Base-by-base conservation (phyloP, 2,113 vertebrate genomes). In the Tragulus kanchil region DNA sequence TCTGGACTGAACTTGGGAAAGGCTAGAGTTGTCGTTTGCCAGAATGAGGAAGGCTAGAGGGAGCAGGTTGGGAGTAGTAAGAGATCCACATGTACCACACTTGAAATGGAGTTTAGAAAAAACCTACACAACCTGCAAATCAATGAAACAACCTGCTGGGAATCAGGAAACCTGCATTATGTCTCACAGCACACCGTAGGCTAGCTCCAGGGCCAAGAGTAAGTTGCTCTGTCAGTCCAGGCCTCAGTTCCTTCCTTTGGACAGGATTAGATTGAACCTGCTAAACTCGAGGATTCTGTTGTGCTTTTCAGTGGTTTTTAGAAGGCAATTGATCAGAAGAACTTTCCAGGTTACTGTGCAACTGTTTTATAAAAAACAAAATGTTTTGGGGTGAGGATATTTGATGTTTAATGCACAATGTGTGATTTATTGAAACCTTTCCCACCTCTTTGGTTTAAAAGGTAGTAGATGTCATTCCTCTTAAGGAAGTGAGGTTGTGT, bases 301-400 rank as follows among this genome's bases (percentile, higher is more conserved):
- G 85, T 78, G 25, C 16, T 84, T 58, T 83, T 81, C 17, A 62
- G 11, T 87, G 42, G 12, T 90, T 90, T 96, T 97, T 50, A 71
- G 82, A 84, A 84, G 28, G 42, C 3, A 90, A 23, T 48, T 82
- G 75, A 79, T 77, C 69, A 88, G n/a, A 89, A 85, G 77, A 48
- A 19, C 82, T 90, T 85, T 90, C 73, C 25, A 85, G 83, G 73
- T 89, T 15, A 61, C 73, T 89, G 11, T 71, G 56, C 28, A 85
- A 67, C 82, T 90, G 11, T 9, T 36, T 90, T 90, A 19, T 85
- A 23, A 62, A 77, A 90, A 89, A 25, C 84, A 54, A 85, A 87
- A 59, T 94, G 59, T 54, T 75, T 92, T 9, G 61, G 71, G 79
- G 93, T 93, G 59, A 59, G 67, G 71, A 31, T 94, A 67, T 71